A percentile compares a stretch with the other conserved stretches of the same genome.
Conservation (phyloP, 2,888 invertebrate species). For the Lepetodrilus schrolli region DNA sequence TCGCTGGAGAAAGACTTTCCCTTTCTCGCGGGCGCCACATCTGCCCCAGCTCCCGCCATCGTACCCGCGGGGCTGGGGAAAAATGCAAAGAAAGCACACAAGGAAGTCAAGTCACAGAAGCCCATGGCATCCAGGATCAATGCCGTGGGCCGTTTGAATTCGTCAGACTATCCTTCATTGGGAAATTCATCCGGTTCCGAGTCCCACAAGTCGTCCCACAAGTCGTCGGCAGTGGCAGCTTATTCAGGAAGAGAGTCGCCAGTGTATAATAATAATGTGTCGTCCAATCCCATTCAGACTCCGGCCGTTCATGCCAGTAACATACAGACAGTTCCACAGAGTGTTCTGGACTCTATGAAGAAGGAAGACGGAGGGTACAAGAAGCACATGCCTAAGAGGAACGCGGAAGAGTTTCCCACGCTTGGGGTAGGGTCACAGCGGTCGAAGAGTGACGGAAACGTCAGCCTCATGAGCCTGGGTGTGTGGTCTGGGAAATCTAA, state of each 20-base stretch:
- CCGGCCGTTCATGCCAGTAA: neutral
- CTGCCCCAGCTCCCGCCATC: neutral
- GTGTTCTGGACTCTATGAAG: neutral
- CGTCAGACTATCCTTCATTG: constrained; percentile 16
- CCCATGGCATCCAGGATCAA: neutral
- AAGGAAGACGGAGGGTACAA: neutral
- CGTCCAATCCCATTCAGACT: neutral
- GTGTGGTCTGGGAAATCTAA: constrained; percentile 34
- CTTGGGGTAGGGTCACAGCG: constrained; percentile 24
- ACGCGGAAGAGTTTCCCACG: constrained; percentile 49
- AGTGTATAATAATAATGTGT: no score
- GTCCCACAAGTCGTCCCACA: neutral
- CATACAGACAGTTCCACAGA: constrained; percentile 11
- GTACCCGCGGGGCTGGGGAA: neutral
- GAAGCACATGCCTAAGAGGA: constrained; percentile 28
- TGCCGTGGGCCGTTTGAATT: neutral
- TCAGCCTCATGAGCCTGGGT: constrained; percentile 33
- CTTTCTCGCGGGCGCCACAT: neutral
- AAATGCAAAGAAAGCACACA: neutral
- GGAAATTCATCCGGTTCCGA: neutral
- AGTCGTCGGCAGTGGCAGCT: neutral
- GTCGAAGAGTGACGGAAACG: neutral
- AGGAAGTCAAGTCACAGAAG: neutral
- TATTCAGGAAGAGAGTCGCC: neutral
- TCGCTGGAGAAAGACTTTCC: constrained; percentile 19